A percentile compares a stretch with the other conserved stretches of the same genome.
phyloP scores from a whole-genome alignment of 2,888 invertebrate genomes.

The Brachyptera risi region DNA sequence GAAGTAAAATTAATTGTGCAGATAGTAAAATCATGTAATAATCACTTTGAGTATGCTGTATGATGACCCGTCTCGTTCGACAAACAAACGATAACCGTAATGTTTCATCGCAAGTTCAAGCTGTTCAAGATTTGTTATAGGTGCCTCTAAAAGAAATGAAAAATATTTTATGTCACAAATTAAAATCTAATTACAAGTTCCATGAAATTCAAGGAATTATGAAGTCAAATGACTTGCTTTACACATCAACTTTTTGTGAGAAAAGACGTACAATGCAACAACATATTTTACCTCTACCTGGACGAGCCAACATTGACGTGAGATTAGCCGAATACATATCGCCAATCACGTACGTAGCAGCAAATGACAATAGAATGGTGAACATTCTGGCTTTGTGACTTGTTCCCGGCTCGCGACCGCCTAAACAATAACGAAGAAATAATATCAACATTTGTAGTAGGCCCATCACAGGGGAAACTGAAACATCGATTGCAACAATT shows the following conservation, averaged over 20 bases:
- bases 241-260: too few relatives aligned
- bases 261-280: not conserved
- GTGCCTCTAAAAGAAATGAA: constrained; percentile 50
- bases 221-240: not conserved
- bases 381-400: constrained; percentile 64
- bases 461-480: constrained; percentile 4
- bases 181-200: not conserved
- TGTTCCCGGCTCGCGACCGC: constrained; percentile 57
- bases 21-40: not conserved
- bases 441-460: too few relatives aligned
- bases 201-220: too few relatives aligned
- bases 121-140: constrained; percentile 62
- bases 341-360: constrained; percentile 71
- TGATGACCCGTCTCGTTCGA: constrained; percentile 70
- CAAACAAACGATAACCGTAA: constrained; percentile 61
- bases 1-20: too few relatives aligned
- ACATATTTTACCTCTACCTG: constrained; percentile 52
- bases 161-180: not conserved
- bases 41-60: constrained; percentile 62
- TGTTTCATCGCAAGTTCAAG: constrained; percentile 62
- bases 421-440: constrained; percentile 40
- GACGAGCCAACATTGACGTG: constrained; percentile 68
- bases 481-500: not conserved
- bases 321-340: constrained; percentile 76
- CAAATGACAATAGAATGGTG: constrained; percentile 65